A percentile compares a stretch with the other conserved stretches of the same genome.
Conservation (phyloP, 2,113 vertebrate genomes). For the Bothrops jararaca region DNA sequence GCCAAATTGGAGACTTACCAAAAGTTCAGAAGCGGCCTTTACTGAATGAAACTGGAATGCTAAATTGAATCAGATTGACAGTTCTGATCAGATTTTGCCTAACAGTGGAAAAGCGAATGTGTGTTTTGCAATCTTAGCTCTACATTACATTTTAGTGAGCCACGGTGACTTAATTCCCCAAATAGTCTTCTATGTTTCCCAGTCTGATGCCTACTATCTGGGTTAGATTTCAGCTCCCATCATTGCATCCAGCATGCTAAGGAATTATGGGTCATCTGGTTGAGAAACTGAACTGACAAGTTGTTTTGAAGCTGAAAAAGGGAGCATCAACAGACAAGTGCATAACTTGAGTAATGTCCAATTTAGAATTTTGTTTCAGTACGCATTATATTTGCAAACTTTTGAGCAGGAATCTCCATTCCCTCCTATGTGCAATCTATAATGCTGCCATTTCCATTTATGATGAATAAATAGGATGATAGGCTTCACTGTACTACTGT, state of each 20-base stretch:
- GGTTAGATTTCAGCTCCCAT: no score
- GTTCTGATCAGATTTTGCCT: no score
- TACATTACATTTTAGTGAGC: no score
- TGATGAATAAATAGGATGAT: not conserved
- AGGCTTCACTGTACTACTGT: not conserved
- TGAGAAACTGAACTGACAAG: no score
- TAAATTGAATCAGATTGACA: no score
- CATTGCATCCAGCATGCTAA: no score
- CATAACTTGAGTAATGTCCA: not conserved
- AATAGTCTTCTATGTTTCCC: not conserved
- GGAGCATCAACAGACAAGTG: no score
- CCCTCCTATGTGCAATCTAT: not conserved
- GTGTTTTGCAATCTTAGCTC: not conserved
- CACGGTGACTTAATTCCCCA: not conserved
- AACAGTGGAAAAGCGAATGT: not conserved
- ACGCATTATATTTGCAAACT: not conserved
- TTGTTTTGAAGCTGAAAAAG: not conserved
- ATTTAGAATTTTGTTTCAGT: not conserved
- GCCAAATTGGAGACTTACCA: no score
- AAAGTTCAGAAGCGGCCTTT: no score
- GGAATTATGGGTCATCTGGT: no score
- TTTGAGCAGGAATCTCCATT: not conserved
- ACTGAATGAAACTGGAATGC: no score
- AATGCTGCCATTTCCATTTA: not conserved
- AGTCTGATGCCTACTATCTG: no score